A percentile compares a stretch with the other conserved stretches of the same genome.
These are phyloP conservation scores for Oncorhynchus tshawytscha DNA, from an alignment of 2,113 vertebrate species.

Conservation along the genomic window DNA sequence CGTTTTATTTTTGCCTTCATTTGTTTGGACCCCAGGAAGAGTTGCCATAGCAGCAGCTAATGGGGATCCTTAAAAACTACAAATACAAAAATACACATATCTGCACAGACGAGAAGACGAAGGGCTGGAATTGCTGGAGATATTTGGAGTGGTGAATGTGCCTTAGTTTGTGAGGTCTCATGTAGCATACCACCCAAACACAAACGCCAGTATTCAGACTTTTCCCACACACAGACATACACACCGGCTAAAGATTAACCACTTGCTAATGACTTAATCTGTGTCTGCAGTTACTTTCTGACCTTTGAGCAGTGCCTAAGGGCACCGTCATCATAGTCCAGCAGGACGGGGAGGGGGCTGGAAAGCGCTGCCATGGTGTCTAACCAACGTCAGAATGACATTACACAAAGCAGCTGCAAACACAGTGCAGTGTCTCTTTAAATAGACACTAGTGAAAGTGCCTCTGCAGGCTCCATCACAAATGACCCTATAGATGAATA, in stretches of 20 bases:
- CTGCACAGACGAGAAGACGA: background rate
- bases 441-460: conserved; percentile 35
- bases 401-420: conserved; percentile 57
- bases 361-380: conserved; percentile 35
- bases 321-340: too few species aligned
- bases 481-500: conserved; percentile 38
- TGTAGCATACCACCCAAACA: background rate
- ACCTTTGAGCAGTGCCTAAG: too few species aligned
- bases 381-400: conserved; percentile 33
- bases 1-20: too few species aligned
- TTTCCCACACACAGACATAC: background rate
- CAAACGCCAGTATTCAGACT: conserved; percentile 1
- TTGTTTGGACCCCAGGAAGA: too few species aligned
- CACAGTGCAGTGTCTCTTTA: conserved; percentile 42
- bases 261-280: background rate
- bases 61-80: too few species aligned
- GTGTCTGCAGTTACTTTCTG: too few species aligned
- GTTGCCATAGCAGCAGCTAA: too few species aligned
- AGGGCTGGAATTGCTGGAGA: conserved; percentile 11
- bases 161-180: background rate
- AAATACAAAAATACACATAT: conserved; percentile 18
- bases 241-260: conserved; percentile 13
- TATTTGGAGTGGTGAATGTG: conserved; percentile 24
- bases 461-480: conserved; percentile 3
- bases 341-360: conserved; percentile 1